Conservation (phyloP, 2,888 invertebrate species). For the Scaptomyza reducta region DNA sequence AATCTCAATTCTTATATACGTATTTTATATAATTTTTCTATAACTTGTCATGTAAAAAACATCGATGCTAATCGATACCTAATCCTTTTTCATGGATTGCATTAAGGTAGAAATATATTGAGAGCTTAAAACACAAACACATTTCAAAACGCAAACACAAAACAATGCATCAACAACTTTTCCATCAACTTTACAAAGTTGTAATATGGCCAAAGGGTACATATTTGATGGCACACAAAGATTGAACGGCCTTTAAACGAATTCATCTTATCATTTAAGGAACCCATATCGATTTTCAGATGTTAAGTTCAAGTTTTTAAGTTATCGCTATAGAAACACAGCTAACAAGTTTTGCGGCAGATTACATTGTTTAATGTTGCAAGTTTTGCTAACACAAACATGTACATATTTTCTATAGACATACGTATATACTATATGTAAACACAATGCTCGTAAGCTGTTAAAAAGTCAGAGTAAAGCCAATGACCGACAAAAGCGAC, state of each 20-base stretch:
- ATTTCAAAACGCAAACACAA: background rate
- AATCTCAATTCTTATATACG: no score
- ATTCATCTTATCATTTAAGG: background rate
- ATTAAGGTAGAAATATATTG: no score
- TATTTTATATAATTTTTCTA: no score
- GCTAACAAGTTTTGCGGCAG: conserved; percentile 25
- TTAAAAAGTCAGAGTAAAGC: conserved; percentile 40
- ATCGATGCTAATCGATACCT: no score
- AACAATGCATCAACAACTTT: background rate
- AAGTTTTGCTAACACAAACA: conserved; percentile 19
- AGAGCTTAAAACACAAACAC: background rate
- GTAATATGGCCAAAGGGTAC: background rate
- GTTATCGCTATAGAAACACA: conserved; percentile 12
- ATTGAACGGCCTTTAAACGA: background rate
- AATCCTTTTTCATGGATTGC: no score
- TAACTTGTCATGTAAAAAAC: no score
- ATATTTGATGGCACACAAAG: background rate
- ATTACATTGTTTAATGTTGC: conserved; percentile 41
- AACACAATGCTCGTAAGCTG: conserved; percentile 14
- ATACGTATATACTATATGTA: conserved; percentile 7
- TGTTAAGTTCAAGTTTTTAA: conserved; percentile 26
- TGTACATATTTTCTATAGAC: conserved; percentile 1
- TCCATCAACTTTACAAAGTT: background rate
- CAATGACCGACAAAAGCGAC: conserved; percentile 54
- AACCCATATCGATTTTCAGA: conserved; percentile 19